Percentiles rank a stretch among this genome's conserved stretches.
These are phyloP conservation scores for Platysteira castanea DNA, from an alignment of 2,113 vertebrate genomes.

Conservation along the genomic window DNA sequence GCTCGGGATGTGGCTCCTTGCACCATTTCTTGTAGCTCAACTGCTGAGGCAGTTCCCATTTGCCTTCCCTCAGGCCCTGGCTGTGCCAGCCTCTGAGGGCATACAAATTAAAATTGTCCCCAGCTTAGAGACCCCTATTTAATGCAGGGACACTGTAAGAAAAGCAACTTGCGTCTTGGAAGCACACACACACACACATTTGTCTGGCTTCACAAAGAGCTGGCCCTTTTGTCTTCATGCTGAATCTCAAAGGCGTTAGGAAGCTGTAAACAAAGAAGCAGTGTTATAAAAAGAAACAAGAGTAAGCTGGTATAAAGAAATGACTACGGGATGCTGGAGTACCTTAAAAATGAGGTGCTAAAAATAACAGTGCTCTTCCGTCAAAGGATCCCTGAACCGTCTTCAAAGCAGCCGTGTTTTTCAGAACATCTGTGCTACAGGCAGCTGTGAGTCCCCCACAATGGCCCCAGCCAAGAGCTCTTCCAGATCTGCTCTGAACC, in stretches of 20 bases:
- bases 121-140: not conserved
- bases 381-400: not conserved
- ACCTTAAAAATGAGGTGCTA: not conserved
- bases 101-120: accelerated
- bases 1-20: not conserved
- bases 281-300: not conserved
- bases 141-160: not conserved
- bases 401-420: not conserved
- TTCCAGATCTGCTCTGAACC: not conserved
- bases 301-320: not conserved
- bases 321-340: accelerated
- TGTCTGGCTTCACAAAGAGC: not conserved
- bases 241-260: not conserved
- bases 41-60: not conserved
- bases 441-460: not conserved
- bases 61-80: not conserved
- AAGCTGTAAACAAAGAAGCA: not conserved
- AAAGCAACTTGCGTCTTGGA: not conserved
- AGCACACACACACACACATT: not conserved
- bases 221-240: not conserved
- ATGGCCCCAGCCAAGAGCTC: not conserved
- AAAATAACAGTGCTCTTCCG: not conserved
- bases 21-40: not conserved
- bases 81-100: not conserved
- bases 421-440: not conserved